Conservation (phyloP, 2,797 vertebrate genomes). For the Tarsius wallacei region DNA sequence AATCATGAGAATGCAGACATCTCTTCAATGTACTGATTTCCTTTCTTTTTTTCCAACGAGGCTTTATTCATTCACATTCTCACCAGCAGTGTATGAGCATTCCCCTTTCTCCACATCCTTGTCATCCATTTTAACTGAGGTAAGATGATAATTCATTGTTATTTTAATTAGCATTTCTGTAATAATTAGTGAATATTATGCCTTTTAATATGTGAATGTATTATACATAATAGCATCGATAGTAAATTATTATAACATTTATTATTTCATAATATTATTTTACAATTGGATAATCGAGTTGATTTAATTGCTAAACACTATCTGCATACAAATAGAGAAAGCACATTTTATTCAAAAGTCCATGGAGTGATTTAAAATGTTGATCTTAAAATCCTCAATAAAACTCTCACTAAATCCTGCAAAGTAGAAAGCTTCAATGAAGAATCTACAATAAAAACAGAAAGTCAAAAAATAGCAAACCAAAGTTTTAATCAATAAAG, state of each 20-base stretch:
- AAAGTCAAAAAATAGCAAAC: slow-evolving; percentile 27
- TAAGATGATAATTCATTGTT: neutral
- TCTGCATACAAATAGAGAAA: neutral
- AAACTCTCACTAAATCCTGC: neutral
- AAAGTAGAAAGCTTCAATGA: neutral
- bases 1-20: neutral
- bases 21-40: neutral
- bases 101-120: too few species aligned
- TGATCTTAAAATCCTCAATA: neutral
- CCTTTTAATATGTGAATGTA: neutral
- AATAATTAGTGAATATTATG: neutral
- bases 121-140: neutral
- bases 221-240: neutral
- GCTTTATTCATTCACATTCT: neutral
- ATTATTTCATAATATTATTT: neutral
- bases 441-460: neutral
- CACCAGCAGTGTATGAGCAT: too few species aligned
- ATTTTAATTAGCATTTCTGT: neutral
- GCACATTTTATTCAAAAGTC: neutral
- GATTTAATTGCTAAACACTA: neutral
- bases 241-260: neutral
- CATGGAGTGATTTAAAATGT: neutral
- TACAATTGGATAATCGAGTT: neutral
- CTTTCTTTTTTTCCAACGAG: neutral
- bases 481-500: neutral